A percentile compares a stretch with the other conserved stretches of the same genome.
phyloP scores from a whole-genome alignment of 1,140 invertebrate species.

The Sycophila sp. region DNA sequence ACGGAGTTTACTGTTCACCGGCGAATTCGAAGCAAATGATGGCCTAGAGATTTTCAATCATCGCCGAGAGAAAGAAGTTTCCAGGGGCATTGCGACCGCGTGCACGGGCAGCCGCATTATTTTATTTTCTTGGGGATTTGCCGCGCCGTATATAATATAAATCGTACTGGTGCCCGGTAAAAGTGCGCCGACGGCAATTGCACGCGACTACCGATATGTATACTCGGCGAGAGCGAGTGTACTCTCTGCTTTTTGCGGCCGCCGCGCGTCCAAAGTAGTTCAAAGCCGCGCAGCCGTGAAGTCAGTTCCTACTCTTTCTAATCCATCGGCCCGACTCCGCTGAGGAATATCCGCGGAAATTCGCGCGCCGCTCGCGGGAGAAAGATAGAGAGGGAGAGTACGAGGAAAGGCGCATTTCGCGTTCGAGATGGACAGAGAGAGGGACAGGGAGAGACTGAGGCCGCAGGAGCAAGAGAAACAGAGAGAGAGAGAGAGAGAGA shows the following conservation, averaged over 20 bases:
- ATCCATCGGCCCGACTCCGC: neutral
- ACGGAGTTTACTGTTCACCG: too few relatives aligned
- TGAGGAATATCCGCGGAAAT: constrained; percentile 4
- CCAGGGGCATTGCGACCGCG: too few relatives aligned
- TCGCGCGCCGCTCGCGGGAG: neutral
- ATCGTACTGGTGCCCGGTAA: neutral
- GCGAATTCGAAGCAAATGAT: too few relatives aligned
- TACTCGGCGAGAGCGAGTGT: neutral
- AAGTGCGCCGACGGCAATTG: neutral
- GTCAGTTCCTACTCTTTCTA: neutral
- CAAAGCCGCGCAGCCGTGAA: constrained; percentile 26
- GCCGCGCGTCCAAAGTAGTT: constrained; percentile 11
- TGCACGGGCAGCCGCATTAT: too few relatives aligned
- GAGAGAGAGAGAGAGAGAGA: constrained; percentile 1
- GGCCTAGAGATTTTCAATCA: too few relatives aligned
- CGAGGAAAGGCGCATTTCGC: too few relatives aligned
- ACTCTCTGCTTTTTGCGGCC: constrained; percentile 11
- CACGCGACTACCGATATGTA: neutral
- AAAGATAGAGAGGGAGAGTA: too few relatives aligned
- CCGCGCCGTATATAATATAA: neutral
- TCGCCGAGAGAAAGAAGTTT: too few relatives aligned
- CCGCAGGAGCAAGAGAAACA: too few relatives aligned
- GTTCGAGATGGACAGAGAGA: neutral
- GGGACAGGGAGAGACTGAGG: neutral
- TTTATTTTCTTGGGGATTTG: too few relatives aligned